Evolutionary conservation across 2,113 vertebrate species (phyloP).

Genomic region (Xiphophorus hellerii): DNA sequence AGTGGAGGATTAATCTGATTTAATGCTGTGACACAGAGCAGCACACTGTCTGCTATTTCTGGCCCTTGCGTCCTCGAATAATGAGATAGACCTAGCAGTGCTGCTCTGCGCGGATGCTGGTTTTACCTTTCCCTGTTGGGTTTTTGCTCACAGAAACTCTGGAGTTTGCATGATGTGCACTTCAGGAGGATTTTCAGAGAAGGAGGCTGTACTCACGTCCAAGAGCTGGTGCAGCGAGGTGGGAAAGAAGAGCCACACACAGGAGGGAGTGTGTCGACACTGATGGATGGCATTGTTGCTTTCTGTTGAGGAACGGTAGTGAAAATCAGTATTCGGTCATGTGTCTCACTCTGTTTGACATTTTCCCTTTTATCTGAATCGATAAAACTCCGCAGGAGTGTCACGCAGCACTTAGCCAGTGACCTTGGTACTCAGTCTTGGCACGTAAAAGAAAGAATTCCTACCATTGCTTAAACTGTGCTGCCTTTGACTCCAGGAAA

Average conservation of each 20-base stretch:
- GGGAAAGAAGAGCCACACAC: constrained; percentile 60
- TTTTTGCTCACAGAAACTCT: constrained; percentile 13
- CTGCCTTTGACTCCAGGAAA: background rate
- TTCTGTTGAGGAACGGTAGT: constrained; percentile 55
- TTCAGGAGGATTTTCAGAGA: background rate
- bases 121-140: constrained; percentile 18
- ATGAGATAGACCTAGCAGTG: constrained; percentile 33
- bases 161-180: background rate
- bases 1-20: constrained; percentile 61
- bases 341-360: constrained; percentile 25
- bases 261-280: constrained; percentile 22
- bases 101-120: background rate
- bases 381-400: constrained; percentile 18
- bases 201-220: constrained; percentile 73
- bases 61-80: constrained; percentile 30
- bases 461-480: background rate
- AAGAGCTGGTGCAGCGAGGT: constrained; percentile 60
- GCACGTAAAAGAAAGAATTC: background rate
- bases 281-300: constrained; percentile 22
- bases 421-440: constrained; percentile 12
- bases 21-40: constrained; percentile 49
- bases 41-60: constrained; percentile 45
- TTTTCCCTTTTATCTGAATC: constrained; percentile 32
- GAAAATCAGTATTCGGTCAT: constrained; percentile 31
- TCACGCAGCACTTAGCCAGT: constrained; percentile 1